These are phyloP conservation scores for Drosophila anomalata DNA, from an alignment of 2,888 invertebrate genomes.

Conservation along the genomic window DNA sequence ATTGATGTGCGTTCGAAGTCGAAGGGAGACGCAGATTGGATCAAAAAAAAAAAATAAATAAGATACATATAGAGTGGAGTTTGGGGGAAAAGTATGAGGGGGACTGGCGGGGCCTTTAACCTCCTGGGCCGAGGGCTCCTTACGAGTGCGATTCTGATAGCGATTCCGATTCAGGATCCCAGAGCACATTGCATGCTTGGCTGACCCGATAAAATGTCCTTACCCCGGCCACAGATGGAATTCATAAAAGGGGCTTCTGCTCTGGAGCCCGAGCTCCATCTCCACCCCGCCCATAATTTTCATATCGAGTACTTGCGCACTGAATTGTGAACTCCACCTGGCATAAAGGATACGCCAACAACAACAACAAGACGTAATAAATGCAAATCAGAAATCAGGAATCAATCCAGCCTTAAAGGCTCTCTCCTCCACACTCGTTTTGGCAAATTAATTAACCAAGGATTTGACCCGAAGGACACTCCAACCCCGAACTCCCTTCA, in stretches of 20 bases:
- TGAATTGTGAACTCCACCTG: constrained; percentile 49
- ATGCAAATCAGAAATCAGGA: constrained; percentile 59
- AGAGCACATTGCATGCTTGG: constrained; percentile 55
- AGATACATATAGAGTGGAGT: neutral
- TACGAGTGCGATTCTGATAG: neutral
- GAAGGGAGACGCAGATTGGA: constrained; percentile 24
- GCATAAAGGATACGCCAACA: constrained; percentile 42
- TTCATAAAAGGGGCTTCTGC: neutral
- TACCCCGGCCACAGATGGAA: neutral
- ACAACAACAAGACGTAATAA: constrained; percentile 50
- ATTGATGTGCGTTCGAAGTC: constrained; percentile 66
- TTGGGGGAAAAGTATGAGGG: too few relatives aligned
- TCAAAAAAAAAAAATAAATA: constrained; percentile 9
- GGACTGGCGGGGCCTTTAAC: neutral
- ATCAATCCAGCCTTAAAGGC: constrained; percentile 7
- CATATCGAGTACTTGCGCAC: constrained; percentile 12
- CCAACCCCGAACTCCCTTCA: constrained; percentile 32
- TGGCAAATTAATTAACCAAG: constrained; percentile 48
- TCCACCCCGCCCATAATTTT: constrained; percentile 13
- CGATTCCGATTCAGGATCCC: neutral
- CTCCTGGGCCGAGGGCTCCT: constrained; percentile 1
- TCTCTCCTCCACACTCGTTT: constrained; percentile 19
- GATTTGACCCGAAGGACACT: constrained; percentile 41
- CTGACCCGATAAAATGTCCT: constrained; percentile 64
- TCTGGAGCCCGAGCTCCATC: neutral